These are phyloP conservation scores for Prionailurus bengalensis DNA, from an alignment of 2,113 vertebrate genomes.

Conservation along the genomic window DNA sequence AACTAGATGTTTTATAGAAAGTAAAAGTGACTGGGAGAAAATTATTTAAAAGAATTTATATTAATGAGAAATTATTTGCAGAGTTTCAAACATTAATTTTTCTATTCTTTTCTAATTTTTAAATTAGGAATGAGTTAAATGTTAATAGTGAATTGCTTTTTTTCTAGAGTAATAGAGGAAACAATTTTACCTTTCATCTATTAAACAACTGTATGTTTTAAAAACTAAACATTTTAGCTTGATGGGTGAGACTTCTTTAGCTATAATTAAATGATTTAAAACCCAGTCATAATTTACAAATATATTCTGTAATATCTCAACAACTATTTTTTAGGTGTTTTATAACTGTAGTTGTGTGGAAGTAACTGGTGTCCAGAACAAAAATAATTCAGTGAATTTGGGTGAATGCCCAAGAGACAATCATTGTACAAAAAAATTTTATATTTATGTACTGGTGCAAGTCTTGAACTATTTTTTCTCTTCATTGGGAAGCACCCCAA, in stretches of 20 bases:
- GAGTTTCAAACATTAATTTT: neutral
- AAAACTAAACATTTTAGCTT: constrained; percentile 47
- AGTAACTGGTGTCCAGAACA: constrained; percentile 80
- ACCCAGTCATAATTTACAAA: neutral
- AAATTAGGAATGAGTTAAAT: neutral
- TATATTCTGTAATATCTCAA: constrained; percentile 25
- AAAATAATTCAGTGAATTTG: constrained; percentile 88
- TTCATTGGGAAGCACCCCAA: constrained; percentile 88
- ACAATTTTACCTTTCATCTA: neutral
- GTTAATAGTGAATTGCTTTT: neutral
- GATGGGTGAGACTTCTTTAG: neutral
- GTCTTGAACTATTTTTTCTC: constrained; percentile 87
- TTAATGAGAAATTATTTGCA: neutral
- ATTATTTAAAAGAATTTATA: neutral
- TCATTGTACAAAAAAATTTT: constrained; percentile 90
- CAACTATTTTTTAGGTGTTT: constrained; percentile 90
- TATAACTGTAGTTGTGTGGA: constrained; percentile 94
- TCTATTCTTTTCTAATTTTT: constrained; percentile 5
- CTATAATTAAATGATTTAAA: constrained; percentile 19
- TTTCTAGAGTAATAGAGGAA: neutral
- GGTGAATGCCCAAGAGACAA: constrained; percentile 91
- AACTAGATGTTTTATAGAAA: neutral
- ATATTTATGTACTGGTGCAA: constrained; percentile 89
- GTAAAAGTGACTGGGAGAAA: neutral
- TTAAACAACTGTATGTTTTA: neutral